phyloP scores from a whole-genome alignment of 2,888 invertebrate genomes.

The Sisyra nigra region DNA sequence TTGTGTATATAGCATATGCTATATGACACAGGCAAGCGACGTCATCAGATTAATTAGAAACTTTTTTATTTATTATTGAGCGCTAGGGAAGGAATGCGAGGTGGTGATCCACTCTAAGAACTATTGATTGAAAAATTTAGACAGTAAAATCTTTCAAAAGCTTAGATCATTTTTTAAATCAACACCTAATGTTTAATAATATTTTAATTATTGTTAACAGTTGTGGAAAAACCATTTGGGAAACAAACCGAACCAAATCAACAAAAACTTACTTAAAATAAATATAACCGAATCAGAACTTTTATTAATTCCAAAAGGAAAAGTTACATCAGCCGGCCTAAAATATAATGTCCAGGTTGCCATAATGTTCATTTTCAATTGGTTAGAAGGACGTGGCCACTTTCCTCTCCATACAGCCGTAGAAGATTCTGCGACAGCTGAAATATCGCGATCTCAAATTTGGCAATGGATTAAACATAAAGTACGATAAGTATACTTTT shows the following conservation, averaged over 20 bases:
- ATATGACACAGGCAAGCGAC: no score
- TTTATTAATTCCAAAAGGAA: slow-evolving; percentile 40
- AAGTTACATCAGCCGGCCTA: slow-evolving; percentile 43
- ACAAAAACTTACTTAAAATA: slow-evolving; percentile 23
- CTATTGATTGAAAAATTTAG: no score
- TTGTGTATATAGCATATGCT: no score
- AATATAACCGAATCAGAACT: slow-evolving; percentile 32
- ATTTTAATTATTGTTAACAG: slow-evolving; percentile 16
- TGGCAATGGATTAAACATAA: slow-evolving; percentile 58
- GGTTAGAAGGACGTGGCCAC: slow-evolving; percentile 50
- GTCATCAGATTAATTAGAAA: no score
- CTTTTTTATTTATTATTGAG: no score
- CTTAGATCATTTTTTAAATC: no score
- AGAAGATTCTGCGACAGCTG: slow-evolving; percentile 61
- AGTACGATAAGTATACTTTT: slow-evolving; percentile 21
- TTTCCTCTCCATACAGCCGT: slow-evolving; percentile 45
- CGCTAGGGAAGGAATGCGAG: no score
- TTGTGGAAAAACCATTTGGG: slow-evolving; percentile 33
- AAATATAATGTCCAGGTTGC: slow-evolving; percentile 47
- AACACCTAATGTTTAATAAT: slow-evolving; percentile 7
- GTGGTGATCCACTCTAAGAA: no score
- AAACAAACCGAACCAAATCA: slow-evolving; percentile 34
- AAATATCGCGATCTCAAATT: slow-evolving; percentile 53
- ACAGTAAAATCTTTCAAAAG: no score
- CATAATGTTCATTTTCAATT: slow-evolving; percentile 49